Evolutionary conservation across 2,888 invertebrate species (phyloP), one percentile per base, ranked within the genome.

Genomic region (Orthonevra nobilis): DNA sequence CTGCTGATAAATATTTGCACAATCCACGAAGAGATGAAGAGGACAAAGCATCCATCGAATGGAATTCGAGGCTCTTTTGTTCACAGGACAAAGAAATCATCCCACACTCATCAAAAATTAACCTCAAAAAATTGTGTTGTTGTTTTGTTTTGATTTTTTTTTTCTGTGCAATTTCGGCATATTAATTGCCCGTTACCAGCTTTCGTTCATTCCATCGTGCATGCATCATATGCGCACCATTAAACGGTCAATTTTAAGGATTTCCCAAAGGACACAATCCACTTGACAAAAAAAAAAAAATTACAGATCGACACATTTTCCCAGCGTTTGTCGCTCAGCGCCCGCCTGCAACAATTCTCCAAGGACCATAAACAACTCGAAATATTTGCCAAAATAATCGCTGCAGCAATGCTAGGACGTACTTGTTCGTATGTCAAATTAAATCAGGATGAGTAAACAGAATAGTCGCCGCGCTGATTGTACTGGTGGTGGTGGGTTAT

Each of bases 241-340:
- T 87, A 87, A 85, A 85, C 86, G 87, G 86, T 86, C 85, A 85
- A 86, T 86, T 86, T 87, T 84, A 84, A 85, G 85, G 84, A 86
- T 84, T 50, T 68, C 70, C 69, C 61, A 40, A 54, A 54, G 74
- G 60, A 46, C 32, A 69, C 10, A 3, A 69, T 40, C 44, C 74
- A 75, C 74, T 75, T 75, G 69, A 61, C 69, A 60, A 56, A 40
- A n/a, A n/a, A n/a, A n/a, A n/a, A n/a, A n/a, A 54, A 30, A 56
- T 68, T 40, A 46, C 48, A 46, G 14, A 32, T 34, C 48, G 46
- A 28, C 32, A 60, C 20, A 42, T 36, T 63, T 75, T 70, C 70
- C 70, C 70, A 75, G 63, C 40, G 48, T 48, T 12, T 30, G 19
- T n/a, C 17, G n/a, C 20, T 7, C 17, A 12, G n/a, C 72, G 26